Base-by-base conservation (phyloP, 2,113 vertebrate species). In the Vicugna pacos region DNA sequence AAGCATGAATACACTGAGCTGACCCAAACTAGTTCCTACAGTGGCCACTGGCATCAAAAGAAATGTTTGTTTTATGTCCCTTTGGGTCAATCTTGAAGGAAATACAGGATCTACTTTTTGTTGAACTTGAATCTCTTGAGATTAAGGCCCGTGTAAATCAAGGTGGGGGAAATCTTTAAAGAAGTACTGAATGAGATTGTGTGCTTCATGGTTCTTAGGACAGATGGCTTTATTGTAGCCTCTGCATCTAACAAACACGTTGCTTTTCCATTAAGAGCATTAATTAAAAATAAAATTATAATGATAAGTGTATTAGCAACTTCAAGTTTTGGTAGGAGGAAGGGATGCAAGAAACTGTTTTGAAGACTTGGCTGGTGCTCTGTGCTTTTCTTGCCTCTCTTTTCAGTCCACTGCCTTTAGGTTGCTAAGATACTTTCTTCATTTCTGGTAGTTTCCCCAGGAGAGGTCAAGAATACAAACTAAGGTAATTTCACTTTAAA, bases 401-500 rank as follows among this genome's bases (percentile, higher is more conserved):
- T 80, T 90, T 70, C 38, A 56, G 12, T 73, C 42, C 7, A 28
- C 32, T 89, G 30, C 42, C 30, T 85, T 56, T 84, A 75, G 56
- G 42, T 89, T 94, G 64, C 50, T 89, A 84, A 94, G 70, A 69
- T 73, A 79, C 11, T 84, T 67, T 81, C 60, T 90, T 88, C 52
- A 56, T 76, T 86, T 93, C 56, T 89, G 88, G 83, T 14, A 80
- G 6, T 95, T 79, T 84, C 46, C 38, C 30, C 38, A 92, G 35
- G n/a, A 69, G 12, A 79, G 76, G 38, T 48, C 13, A 86, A 56
- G 17, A 58, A 72, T 83, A 58, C 54, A 79, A 46, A 58, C 14
- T 38, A 56, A 92, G 76, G 67, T 30, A 14, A 82, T 83, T 83
- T 91, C 91, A 93, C 54, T 91, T 87, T 93, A 88, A 82, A 82